Percentiles rank a stretch among this genome's conserved stretches.
These are phyloP conservation scores for Pampus argenteus DNA, from an alignment of 2,797 vertebrate genomes.

Conservation along the genomic window DNA sequence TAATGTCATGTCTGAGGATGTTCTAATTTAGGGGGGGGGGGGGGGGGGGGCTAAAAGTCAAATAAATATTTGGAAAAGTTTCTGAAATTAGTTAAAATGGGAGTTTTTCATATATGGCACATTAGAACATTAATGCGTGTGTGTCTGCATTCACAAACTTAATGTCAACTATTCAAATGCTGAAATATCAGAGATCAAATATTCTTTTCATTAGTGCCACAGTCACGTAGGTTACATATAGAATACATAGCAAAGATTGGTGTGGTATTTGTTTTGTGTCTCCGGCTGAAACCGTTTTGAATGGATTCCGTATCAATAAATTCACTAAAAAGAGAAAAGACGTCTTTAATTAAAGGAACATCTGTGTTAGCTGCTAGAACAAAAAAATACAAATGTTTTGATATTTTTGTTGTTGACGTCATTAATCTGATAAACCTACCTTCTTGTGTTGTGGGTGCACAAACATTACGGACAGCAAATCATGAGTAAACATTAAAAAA, in stretches of 20 bases:
- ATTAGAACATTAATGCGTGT: neutral
- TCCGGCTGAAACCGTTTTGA: neutral
- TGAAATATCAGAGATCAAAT: no score
- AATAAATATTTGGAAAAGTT: neutral
- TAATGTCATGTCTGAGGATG: neutral
- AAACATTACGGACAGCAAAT: slow-evolving; percentile 10
- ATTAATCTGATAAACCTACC: slow-evolving; percentile 7
- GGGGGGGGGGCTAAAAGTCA: no score
- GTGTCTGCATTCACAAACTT: neutral
- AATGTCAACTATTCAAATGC: no score
- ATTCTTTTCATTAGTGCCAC: neutral
- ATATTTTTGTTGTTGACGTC: neutral
- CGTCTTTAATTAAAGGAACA: slow-evolving; percentile 4
- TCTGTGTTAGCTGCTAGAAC: neutral
- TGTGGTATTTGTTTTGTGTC: neutral
- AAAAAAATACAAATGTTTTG: neutral
- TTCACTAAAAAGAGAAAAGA: neutral
- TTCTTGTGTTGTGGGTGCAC: slow-evolving; percentile 1
- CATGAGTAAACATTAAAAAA: neutral
- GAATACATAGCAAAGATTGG: neutral
- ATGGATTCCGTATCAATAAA: neutral
- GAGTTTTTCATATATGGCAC: neutral
- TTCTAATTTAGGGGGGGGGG: no score
- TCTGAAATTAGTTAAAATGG: neutral
- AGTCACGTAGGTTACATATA: neutral